Conservation (phyloP, 2,888 invertebrate species). For the Liodrosophila aerea region DNA sequence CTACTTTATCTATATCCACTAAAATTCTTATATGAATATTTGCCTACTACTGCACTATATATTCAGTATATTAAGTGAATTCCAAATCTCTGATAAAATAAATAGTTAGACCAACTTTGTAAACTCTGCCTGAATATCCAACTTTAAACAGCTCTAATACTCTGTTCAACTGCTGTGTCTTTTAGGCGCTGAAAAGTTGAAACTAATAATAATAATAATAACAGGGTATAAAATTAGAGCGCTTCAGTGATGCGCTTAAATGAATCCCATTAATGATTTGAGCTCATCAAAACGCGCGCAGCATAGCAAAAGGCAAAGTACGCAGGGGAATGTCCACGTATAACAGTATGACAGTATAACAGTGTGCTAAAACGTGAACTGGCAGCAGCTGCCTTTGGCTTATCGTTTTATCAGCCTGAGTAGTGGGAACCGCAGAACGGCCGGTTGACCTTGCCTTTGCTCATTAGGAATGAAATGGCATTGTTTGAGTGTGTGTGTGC, state of each 20-base stretch:
- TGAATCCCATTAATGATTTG: constrained; percentile 29
- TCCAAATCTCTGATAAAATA: too few relatives aligned
- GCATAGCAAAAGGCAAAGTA: constrained; percentile 17
- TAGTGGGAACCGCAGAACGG: not conserved
- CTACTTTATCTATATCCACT: too few relatives aligned
- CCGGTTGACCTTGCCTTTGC: constrained; percentile 65
- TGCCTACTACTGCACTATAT: too few relatives aligned
- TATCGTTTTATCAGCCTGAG: constrained; percentile 54
- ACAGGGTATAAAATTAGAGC: constrained; percentile 28
- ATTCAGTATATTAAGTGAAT: too few relatives aligned
- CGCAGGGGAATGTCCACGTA: constrained; percentile 26
- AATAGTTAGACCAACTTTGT: too few relatives aligned
- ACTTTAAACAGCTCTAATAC: too few relatives aligned
- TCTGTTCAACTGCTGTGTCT: too few relatives aligned
- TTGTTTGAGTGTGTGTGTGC: constrained; percentile 13
- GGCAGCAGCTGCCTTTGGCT: constrained; percentile 42
- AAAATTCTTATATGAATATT: too few relatives aligned
- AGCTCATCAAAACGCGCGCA: constrained; percentile 17
- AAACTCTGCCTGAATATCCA: too few relatives aligned
- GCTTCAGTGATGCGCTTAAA: constrained; percentile 23
- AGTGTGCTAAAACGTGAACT: constrained; percentile 51
- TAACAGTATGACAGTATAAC: constrained; percentile 40
- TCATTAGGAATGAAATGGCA: constrained; percentile 63
- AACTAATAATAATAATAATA: not conserved
- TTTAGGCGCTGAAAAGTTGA: not conserved